Base-by-base conservation (phyloP, 2,888 invertebrate genomes). In the Labia minor region DNA sequence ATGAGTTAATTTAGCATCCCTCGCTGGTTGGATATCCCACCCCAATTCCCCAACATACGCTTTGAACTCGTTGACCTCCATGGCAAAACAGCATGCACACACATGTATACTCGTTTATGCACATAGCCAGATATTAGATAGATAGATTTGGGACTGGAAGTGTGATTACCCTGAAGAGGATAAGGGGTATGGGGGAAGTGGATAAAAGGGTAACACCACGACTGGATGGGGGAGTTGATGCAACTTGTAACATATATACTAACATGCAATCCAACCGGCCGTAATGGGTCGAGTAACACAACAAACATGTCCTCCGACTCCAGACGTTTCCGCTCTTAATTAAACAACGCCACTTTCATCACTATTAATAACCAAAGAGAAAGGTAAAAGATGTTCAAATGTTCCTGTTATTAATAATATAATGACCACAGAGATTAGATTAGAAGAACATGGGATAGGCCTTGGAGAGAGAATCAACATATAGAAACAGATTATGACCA, bases 121-220 rank as follows among this genome's bases (percentile, higher is more conserved):
- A 14, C 49, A 49, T 4, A 49, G 49, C 3, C 4, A 63, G 64
- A 20, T 19, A 37, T 8, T 11, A 37, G 18, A 37, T 8, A 19
- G 62, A 67, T 61, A 66, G 65, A 63, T 61, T 65, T 19, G 65
- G 64, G 63, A 64, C 63, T 64, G 66, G 64, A 67, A 33, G 49
- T 49, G 49, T 49, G 49, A 49, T 49, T 49, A 49, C 49, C 49
- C 49, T 14, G n/a, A 61, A 10, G 49, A 19, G 37, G 19, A 37
- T 19, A 19, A 11, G 21, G 37, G 21, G 19, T 26, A 19, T 26
- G 37, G 33, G 14, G 37, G 64, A 19, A 26, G n/a, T n/a, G n/a
- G 19, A 26, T 16, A 14, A 16, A 33, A 26, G 21, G 14, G n/a
- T 63, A 6, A 33, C 61, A 62, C 26, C 62, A 66, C n/a, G n/a